Conservation (phyloP, 2,113 vertebrate species). For the Ibidorhyncha struthersii region DNA sequence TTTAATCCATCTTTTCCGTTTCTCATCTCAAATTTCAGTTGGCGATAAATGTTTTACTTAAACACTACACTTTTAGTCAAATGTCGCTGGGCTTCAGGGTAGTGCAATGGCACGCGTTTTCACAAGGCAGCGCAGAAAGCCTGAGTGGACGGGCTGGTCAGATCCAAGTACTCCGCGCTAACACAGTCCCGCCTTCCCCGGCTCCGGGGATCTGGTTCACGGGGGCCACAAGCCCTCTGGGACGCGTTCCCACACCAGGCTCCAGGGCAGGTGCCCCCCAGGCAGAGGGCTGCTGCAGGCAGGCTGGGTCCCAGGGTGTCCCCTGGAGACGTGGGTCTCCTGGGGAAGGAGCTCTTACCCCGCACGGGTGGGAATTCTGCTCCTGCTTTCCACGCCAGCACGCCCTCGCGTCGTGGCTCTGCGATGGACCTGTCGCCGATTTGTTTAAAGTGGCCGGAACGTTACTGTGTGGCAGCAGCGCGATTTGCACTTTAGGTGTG, state of each 20-base stretch:
- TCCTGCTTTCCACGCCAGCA: rapidly evolving
- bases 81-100: rapidly evolving
- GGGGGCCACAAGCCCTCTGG: rapidly evolving
- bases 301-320: neutral
- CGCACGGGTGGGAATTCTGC: too few relatives aligned
- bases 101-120: rapidly evolving
- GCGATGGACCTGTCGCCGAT: rapidly evolving
- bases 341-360: neutral
- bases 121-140: rapidly evolving
- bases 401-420: rapidly evolving
- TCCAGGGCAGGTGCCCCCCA: rapidly evolving
- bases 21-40: neutral
- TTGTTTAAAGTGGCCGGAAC: neutral
- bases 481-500: neutral
- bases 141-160: rapidly evolving
- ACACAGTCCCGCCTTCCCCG: rapidly evolving
- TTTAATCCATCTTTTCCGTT: neutral
- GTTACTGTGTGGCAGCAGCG: rapidly evolving
- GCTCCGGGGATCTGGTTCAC: neutral
- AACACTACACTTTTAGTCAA: rapidly evolving
- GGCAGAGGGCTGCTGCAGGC: rapidly evolving
- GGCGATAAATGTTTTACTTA: rapidly evolving
- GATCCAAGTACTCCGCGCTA: rapidly evolving
- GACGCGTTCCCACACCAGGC: rapidly evolving
- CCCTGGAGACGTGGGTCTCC: neutral